Evolutionary conservation across 37 sponge, comb jelly and placozoan species (phyloP), one percentile per base, ranked within the genome.

Genomic region (Sycon ciliatum): DNA sequence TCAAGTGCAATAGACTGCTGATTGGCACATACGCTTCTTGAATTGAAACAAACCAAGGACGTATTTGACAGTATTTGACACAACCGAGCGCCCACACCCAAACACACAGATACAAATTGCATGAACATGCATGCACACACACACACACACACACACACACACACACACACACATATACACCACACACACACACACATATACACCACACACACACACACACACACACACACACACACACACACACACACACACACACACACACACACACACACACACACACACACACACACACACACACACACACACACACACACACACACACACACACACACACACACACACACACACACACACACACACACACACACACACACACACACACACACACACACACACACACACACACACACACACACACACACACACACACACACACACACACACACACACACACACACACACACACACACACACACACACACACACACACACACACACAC

Each of bases 281-380:
- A 36, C 6, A 35, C 37, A 3, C 70, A 69, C 39, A 39, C 40
- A 9, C 40, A 64, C 32, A 64, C 65, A 64, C 65, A 64, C 65
- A 4, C 65, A 64, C 65, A 64, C 65, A 64, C 65, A 64, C 65
- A 64, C 65, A 64, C 65, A 64, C 65, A 64, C 65, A 64, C 65
- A 64, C 65, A 64, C 65, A 64, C 65, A 64, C 65, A 64, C 65
- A 64, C 65, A 64, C 65, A 64, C 65, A 64, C 65, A 64, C 65
- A 64, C 65, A 64, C 65, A 64, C 65, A 64, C 65, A 64, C 65
- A 64, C 65, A 42, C 31, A 64, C 65, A 64, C 65, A 64, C 65
- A 64, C 31, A 9, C 65, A 64, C 65, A 64, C 32, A 64, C 65
- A 29, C 65, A 64, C 65, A 4, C 65, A 64, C 31, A 9, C 65